These are phyloP conservation scores for Opisthograptis luteolata DNA, from an alignment of 2,888 invertebrate species.

Conservation along the genomic window DNA sequence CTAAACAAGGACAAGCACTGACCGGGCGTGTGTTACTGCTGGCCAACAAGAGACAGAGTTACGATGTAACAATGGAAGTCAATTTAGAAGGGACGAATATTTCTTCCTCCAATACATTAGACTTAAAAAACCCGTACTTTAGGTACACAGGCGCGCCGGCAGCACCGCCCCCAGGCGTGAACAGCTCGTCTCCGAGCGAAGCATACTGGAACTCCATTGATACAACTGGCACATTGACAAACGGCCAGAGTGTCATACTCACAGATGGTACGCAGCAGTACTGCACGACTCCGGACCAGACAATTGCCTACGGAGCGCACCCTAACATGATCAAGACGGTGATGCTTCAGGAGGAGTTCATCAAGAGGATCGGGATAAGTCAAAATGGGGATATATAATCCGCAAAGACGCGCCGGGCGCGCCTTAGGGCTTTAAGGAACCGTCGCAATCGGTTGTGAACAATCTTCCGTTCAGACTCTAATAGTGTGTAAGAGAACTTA, in stretches of 20 bases:
- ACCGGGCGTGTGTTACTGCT: constrained; percentile 94
- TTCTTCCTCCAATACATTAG: constrained; percentile 95
- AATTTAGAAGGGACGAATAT: constrained; percentile 94
- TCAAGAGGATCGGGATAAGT: constrained; percentile 81
- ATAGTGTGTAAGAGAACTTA: constrained; percentile 80
- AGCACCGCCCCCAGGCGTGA: constrained; percentile 96
- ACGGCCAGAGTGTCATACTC: constrained; percentile 74
- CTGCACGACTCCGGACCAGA: constrained; percentile 70
- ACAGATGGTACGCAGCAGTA: constrained; percentile 74
- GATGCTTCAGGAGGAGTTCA: constrained; percentile 82
- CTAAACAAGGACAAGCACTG: constrained; percentile 96
- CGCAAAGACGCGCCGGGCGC: constrained; percentile 79
- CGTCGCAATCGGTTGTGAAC: constrained; percentile 82
- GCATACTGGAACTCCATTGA: constrained; percentile 95
- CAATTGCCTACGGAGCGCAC: constrained; percentile 69
- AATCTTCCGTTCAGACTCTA: constrained; percentile 75
- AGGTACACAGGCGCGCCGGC: constrained; percentile 97
- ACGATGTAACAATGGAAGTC: constrained; percentile 98
- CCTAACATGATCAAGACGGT: constrained; percentile 81
- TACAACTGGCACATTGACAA: constrained; percentile 84
- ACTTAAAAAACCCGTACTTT: constrained; percentile 99
- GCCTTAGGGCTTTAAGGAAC: constrained; percentile 79
- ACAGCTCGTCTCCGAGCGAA: constrained; percentile 96
- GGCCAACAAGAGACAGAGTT: constrained; percentile 98
- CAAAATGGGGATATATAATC: constrained; percentile 83